Evolutionary conservation across 1,140 invertebrate species (phyloP), one percentile per base, ranked within the genome.

Genomic region (Dendroctonus valens): DNA sequence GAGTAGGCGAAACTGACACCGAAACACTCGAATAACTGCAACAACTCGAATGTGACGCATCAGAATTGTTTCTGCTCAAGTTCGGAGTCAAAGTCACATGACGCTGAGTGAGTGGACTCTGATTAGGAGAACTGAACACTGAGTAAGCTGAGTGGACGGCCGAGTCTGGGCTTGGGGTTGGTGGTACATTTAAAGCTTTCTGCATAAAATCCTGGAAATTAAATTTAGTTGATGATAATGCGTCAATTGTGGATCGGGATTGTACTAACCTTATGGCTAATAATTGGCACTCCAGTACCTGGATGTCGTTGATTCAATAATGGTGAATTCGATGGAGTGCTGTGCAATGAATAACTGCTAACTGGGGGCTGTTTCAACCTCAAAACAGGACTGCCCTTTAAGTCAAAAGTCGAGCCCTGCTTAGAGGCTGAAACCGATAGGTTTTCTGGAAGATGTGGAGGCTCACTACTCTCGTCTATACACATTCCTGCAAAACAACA

Each of bases 61-160:
- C 93, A 59, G 91, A 93, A 79, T 94, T 95, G 79, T 94, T 94
- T 39, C 93, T 90, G 91, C 69, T 94, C 79, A 9, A 89, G 90
- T 76, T 77, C 14, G 92, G 92, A 37, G 91, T 94, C 65, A 91
- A 83, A 9, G 84, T 83, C 54, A 86, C 83, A 74, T 93, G 92
- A 5, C 91, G 83, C n/a, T 91, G 89, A 8, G 91, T 91, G 7
- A 92, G 84, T 3, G 92, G 92, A 73, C 88, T 91, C 70, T 93
- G 92, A 60, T 89, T 93, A 15, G 91, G 93, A 65, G 89, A 93
- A 78, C 86, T 87, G 76, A 88, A 88, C 14, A 88, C 86, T 67
- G 85, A 87, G 74, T 93, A 94, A 70, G 89, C 91, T 69, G 91
- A 94, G 81, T 93, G 92, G 72, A 92, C 91, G 67, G 91, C 91